Conservation (phyloP, 2,888 invertebrate species). For the Adelphocoris suturalis region DNA sequence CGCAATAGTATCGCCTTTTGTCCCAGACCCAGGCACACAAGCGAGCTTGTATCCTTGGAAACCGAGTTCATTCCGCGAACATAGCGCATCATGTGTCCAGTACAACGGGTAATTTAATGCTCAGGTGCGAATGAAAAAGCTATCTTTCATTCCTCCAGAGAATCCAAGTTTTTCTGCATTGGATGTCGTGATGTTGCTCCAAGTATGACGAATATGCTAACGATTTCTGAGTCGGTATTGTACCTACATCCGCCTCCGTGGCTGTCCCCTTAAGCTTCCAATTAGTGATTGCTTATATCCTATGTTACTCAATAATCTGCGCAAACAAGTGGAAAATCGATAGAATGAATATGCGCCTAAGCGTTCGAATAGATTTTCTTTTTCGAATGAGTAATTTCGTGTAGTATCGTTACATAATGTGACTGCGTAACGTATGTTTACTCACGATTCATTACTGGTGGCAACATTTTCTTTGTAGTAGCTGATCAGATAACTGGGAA, state of each 20-base stretch:
- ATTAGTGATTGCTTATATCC: neutral
- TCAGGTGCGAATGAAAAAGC: neutral
- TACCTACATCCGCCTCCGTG: neutral
- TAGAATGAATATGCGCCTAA: neutral
- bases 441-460: too few relatives aligned
- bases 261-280: neutral
- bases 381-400: too few relatives aligned
- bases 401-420: too few relatives aligned
- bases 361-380: too few relatives aligned
- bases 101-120: neutral
- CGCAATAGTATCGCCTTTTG: conserved; percentile 38
- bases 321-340: neutral
- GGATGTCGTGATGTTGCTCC: neutral
- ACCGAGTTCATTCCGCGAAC: neutral
- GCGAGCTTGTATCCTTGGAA: neutral
- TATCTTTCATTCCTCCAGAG: neutral
- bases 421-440: too few relatives aligned
- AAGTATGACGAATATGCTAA: neutral
- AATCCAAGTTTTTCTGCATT: conserved; percentile 12
- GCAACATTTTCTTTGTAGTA: too few relatives aligned
- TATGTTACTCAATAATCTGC: neutral
- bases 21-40: neutral
- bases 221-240: neutral
- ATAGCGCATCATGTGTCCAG: neutral
- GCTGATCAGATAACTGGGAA: too few relatives aligned